Percentiles rank a stretch among this genome's conserved stretches.
Evolutionary conservation across 2,113 vertebrate genomes (phyloP).

Genomic region (Empidonax alnorum): DNA sequence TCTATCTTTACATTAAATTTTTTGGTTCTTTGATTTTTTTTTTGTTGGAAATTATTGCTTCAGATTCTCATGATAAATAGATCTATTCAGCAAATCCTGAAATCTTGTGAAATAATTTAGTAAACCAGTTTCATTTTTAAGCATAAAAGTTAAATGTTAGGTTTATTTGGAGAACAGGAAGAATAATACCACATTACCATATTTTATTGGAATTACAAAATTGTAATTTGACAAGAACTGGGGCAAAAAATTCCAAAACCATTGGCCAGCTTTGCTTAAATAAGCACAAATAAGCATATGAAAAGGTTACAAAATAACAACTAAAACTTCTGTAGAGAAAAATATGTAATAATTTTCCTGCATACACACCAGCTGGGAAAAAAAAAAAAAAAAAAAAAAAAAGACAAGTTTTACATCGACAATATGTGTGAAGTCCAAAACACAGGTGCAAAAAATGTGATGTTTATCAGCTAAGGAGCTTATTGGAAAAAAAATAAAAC

Average conservation of each 20-base stretch:
- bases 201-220: neutral
- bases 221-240: neutral
- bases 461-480: neutral
- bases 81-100: neutral
- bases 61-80: neutral
- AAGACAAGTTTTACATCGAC: neutral
- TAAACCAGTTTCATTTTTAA: neutral
- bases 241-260: neutral
- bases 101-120: neutral
- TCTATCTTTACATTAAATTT: neutral
- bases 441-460: neutral
- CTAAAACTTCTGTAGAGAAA: neutral
- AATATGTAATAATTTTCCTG: neutral
- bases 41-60: neutral
- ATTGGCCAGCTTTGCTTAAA: neutral
- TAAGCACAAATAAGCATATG: neutral
- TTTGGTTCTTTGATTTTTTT: accelerated
- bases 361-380: neutral
- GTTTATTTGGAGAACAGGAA: neutral
- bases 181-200: neutral
- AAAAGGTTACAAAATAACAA: neutral
- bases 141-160: neutral
- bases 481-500: neutral
- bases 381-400: neutral
- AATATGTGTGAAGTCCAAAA: neutral